Conservation (phyloP, 2,113 vertebrate species). For the Salvator merianae region DNA sequence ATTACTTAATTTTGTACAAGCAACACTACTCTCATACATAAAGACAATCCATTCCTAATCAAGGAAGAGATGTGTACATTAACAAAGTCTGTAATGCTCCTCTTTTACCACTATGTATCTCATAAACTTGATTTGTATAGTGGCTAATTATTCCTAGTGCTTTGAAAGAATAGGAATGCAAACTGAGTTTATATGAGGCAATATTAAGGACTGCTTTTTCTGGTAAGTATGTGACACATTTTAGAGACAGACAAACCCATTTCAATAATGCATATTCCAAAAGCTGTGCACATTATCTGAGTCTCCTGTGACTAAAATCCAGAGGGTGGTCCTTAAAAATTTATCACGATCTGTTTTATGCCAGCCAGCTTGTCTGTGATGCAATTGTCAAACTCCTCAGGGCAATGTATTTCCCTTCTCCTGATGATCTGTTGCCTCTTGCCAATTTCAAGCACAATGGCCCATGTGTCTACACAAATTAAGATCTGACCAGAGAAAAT, state of each 20-base stretch:
- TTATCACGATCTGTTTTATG: conserved; percentile 67
- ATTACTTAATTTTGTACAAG: no score
- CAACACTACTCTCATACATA: not conserved
- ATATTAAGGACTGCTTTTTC: not conserved
- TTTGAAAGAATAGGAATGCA: not conserved
- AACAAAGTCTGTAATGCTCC: not conserved
- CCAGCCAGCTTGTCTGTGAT: conserved; percentile 59
- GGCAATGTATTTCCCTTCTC: conserved; percentile 51
- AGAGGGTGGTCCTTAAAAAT: conserved; percentile 74
- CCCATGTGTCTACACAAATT: conserved; percentile 61
- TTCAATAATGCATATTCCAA: conserved; percentile 67
- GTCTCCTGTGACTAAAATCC: conserved; percentile 58
- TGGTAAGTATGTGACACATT: conserved; percentile 7
- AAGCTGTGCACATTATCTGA: conserved; percentile 64
- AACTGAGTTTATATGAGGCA: not conserved
- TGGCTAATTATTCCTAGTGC: not conserved
- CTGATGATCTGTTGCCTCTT: conserved; percentile 55
- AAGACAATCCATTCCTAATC: not conserved
- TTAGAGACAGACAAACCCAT: conserved; percentile 52
- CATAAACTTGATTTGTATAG: not conserved
- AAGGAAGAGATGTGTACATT: not conserved
- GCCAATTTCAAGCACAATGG: conserved; percentile 60
- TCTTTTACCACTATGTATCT: not conserved
- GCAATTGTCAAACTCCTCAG: conserved; percentile 58
- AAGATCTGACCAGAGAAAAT: conserved; percentile 46